Base-by-base conservation (phyloP, 1,140 invertebrate species). In the Trissolcus basalis region DNA sequence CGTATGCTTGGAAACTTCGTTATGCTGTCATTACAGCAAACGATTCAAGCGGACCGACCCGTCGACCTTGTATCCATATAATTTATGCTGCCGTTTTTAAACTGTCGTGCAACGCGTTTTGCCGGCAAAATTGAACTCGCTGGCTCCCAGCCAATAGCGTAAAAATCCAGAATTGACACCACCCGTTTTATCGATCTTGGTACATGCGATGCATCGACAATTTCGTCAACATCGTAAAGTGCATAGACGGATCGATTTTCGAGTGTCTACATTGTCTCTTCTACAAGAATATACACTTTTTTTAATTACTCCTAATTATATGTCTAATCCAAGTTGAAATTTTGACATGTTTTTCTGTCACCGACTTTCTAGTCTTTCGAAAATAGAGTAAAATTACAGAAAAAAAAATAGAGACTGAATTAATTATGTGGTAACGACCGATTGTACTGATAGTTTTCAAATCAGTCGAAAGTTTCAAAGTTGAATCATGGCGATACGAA, bases 111-210 rank as follows among this genome's bases (percentile, higher is more conserved):
- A 63, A 45, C 39, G 49, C 64, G 65, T 77, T 74, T 74, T 71
- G 70, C 74, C 74, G 74, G 79, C 61, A 69, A 73, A 77, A 72
- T 81, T 76, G 68, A 61, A 70, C 71, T 76, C 68, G 47, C 76
- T 81, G 79, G 79, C 77, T 69, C 36, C 51, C 14, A 49, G 79
- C 81, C 80, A 83, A 78, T 80, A 70, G 45, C 73, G 77, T 78
- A 59, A 33, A 55, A 54, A 27, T 65, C 70, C 53, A 75, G 67
- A 63, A 82, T 81, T 79, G 74, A 81, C 74, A 44, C 65, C 70
- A 55, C 61, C 63, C 74, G 80, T 81, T 77, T 77, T 80, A 82
- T 83, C 80, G 81, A 81, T 77, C 81, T 76, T 61, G 19, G 61
- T 68, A 47, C 13, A 56, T 53, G 36, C 78, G 47, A 74, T 77